Evolutionary conservation across 2,113 vertebrate genomes (phyloP).

Genomic region (Percina caprodes): DNA sequence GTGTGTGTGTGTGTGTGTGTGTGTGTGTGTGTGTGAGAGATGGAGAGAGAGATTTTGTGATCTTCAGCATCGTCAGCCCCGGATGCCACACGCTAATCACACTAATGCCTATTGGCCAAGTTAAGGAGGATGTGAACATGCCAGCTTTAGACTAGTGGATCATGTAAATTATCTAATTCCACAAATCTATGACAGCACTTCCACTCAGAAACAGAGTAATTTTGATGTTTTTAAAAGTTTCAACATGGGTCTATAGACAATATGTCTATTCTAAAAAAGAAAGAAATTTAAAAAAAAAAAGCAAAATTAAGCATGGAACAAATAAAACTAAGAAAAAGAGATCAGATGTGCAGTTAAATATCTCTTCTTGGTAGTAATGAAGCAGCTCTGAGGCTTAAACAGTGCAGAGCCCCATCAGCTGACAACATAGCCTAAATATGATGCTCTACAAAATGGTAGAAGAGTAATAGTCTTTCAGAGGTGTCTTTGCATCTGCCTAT

Average conservation of each 20-base stretch:
- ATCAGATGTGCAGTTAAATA: conserved; percentile 24
- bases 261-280: conserved; percentile 28
- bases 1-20: too few relatives aligned
- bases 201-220: conserved; percentile 35
- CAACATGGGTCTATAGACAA: conserved; percentile 12
- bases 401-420: conserved; percentile 25
- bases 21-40: not conserved
- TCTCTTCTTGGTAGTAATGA: conserved; percentile 18
- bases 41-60: conserved; percentile 20
- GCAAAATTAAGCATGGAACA: conserved; percentile 15
- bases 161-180: conserved; percentile 54
- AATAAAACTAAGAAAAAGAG: conserved; percentile 23
- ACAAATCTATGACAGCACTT: conserved; percentile 27
- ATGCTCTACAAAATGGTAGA: not conserved
- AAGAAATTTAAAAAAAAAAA: too few relatives aligned
- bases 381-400: conserved; percentile 20
- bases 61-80: conserved; percentile 26
- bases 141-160: conserved; percentile 45
- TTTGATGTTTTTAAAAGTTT: conserved; percentile 25
- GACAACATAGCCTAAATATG: conserved; percentile 9
- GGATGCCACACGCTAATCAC: conserved; percentile 61
- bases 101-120: conserved; percentile 41
- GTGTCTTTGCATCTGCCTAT: conserved; percentile 1
- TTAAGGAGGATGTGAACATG: conserved; percentile 43
- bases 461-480: not conserved